Conservation (phyloP, 2,888 invertebrate species). For the Phragmatobia fuliginosa region DNA sequence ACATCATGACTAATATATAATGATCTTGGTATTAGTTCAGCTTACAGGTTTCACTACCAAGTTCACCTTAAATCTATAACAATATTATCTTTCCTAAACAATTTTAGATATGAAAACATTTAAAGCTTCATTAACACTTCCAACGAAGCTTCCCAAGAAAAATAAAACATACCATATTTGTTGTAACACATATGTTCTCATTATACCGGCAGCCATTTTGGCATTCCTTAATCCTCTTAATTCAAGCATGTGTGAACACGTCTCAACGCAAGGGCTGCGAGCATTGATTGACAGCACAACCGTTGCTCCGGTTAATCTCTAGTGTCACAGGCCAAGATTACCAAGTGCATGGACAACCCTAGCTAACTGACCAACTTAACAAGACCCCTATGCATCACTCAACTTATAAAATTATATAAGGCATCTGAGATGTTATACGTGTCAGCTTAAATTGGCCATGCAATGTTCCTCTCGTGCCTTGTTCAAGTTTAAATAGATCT, state of each 20-base stretch:
- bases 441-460: conserved; percentile 27
- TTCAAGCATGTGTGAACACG: conserved; percentile 56
- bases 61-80: background rate
- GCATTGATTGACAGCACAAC: conserved; percentile 71
- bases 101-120: background rate
- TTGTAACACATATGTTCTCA: conserved; percentile 19
- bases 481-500: conserved; percentile 52
- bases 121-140: conserved; percentile 8
- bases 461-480: conserved; percentile 33
- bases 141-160: conserved; percentile 13
- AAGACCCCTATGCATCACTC: conserved; percentile 20
- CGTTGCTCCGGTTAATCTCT: conserved; percentile 68
- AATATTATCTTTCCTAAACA: background rate
- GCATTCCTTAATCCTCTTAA: conserved; percentile 51
- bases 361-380: conserved; percentile 33
- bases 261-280: conserved; percentile 55
- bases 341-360: conserved; percentile 54
- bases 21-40: background rate
- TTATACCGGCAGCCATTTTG: conserved; percentile 50
- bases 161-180: conserved; percentile 16
- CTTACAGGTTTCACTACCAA: too few relatives aligned
- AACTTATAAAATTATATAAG: conserved; percentile 4
- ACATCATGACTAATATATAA: background rate
- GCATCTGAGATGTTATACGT: conserved; percentile 17
- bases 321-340: conserved; percentile 63